Evolutionary conservation across 2,113 vertebrate genomes (phyloP).

Genomic region (Coptodon rendalli): DNA sequence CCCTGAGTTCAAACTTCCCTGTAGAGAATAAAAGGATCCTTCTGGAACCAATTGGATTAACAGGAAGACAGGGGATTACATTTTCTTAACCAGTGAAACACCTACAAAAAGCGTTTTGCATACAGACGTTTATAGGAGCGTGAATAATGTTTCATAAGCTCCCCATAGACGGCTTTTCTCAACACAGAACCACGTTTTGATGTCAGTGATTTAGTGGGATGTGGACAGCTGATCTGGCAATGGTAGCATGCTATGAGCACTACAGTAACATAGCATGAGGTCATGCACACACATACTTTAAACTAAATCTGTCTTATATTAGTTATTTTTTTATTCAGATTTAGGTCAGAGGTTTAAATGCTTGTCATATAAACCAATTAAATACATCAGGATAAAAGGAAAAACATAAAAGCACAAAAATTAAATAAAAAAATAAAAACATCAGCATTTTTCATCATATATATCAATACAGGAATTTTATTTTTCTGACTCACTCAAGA

Average conservation of each 20-base stretch:
- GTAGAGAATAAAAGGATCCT: background rate
- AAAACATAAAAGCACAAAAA: background rate
- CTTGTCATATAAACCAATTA: background rate
- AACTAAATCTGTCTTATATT: background rate
- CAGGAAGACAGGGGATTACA: conserved; percentile 19
- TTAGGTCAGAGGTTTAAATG: background rate
- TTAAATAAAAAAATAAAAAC: background rate
- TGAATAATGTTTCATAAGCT: conserved; percentile 15
- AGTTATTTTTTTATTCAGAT: background rate
- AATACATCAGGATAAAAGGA: background rate
- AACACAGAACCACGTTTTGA: background rate
- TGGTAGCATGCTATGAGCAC: background rate
- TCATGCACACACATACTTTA: background rate
- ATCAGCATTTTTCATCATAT: background rate
- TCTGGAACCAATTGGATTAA: conserved; percentile 24
- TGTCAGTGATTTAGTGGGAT: background rate
- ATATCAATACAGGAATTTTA: background rate
- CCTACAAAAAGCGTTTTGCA: background rate
- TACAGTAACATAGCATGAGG: background rate
- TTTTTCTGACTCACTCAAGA: background rate
- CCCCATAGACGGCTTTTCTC: background rate
- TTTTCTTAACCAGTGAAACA: conserved; percentile 17
- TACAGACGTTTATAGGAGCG: background rate
- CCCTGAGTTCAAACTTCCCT: background rate
- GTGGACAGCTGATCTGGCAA: background rate